Evolutionary conservation across 2,113 vertebrate genomes (phyloP).

Genomic region (Heptranchias perlo): DNA sequence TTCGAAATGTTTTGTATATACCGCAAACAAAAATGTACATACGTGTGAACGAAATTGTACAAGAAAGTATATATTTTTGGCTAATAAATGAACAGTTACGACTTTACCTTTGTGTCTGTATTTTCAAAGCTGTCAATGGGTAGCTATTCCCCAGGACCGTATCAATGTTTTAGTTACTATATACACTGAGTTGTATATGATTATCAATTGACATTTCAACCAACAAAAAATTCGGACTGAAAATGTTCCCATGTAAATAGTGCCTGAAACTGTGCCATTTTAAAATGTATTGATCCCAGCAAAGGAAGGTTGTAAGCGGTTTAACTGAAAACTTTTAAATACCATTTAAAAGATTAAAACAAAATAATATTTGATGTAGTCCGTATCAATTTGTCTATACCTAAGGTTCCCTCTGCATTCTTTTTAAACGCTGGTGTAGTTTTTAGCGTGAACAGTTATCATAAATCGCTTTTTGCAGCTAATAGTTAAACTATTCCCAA

Average conservation of each 20-base stretch:
- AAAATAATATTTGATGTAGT: neutral
- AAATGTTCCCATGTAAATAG: neutral
- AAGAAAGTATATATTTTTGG: slow-evolving; percentile 99
- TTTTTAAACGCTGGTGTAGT: neutral
- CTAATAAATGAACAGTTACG: slow-evolving; percentile 99
- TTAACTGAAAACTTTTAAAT: neutral
- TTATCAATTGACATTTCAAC: neutral
- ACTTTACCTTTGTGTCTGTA: slow-evolving; percentile 65
- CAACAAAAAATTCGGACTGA: neutral
- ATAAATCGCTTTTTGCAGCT: neutral
- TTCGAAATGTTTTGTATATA: slow-evolving; percentile 89
- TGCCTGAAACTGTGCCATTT: neutral
- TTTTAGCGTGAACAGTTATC: too few species aligned
- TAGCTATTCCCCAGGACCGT: neutral
- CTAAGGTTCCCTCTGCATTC: neutral
- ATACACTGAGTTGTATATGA: neutral
- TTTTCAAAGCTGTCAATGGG: slow-evolving; percentile 20
- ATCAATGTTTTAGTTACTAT: neutral
- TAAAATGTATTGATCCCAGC: neutral
- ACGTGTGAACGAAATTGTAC: slow-evolving; percentile 99
- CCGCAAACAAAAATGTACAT: slow-evolving; percentile 92
- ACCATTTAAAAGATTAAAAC: neutral
- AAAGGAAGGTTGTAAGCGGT: neutral
- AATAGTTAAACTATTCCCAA: neutral
- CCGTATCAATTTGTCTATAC: too few species aligned